phyloP scores from a whole-genome alignment of 2,113 vertebrate species.

The Tinamus guttatus region DNA sequence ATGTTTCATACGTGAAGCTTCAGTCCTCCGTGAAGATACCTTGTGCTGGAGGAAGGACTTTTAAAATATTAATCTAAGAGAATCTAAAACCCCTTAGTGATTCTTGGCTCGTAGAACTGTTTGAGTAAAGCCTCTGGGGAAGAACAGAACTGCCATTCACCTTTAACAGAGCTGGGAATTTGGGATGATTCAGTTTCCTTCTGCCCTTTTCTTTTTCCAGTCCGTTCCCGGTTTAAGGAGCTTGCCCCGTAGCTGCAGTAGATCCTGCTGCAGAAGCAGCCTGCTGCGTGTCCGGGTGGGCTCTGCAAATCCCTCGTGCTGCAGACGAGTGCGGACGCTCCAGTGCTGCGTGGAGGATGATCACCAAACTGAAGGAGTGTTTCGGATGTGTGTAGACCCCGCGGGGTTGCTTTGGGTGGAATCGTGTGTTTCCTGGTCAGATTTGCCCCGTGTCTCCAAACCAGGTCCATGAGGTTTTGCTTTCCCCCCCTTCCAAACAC shows the following conservation, averaged over 20 bases:
- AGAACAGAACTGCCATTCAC: not conserved
- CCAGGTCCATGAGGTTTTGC: not conserved
- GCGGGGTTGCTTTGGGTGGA: not conserved
- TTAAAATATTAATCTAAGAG: not conserved
- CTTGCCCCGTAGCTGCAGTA: not conserved
- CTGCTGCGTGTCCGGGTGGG: not conserved
- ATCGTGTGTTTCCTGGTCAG: not conserved
- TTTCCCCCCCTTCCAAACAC: slow-evolving; percentile 24
- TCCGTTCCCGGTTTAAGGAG: slow-evolving; percentile 7
- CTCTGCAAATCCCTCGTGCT: not conserved
- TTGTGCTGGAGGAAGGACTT: not conserved
- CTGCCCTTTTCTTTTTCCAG: not conserved
- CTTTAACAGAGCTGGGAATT: slow-evolving; percentile 40
- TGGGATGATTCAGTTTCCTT: not conserved
- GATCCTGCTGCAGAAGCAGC: not conserved
- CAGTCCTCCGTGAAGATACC: not conserved
- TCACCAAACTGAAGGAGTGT: not conserved
- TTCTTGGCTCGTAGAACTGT: not conserved
- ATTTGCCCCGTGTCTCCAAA: not conserved
- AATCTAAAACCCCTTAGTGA: not conserved
- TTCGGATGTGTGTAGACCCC: fast-evolving
- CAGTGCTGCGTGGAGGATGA: not conserved
- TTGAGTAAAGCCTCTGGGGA: not conserved
- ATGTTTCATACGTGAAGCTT: not conserved
- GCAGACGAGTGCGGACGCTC: not conserved